Base-by-base conservation (phyloP, 2,888 invertebrate genomes). In the Synanthedon vespiformis region DNA sequence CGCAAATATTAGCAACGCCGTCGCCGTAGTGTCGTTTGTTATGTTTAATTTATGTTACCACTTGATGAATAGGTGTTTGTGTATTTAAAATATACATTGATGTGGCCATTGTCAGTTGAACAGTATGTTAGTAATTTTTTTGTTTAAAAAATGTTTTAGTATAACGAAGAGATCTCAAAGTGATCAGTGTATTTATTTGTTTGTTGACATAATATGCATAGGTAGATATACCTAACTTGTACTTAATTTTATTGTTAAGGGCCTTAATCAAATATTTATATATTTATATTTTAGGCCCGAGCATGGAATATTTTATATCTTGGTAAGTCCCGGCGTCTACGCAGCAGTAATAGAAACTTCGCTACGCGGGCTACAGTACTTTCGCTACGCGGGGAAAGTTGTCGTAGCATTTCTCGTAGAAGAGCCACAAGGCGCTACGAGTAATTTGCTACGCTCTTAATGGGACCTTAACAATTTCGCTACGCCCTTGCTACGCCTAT, bases 151-250 rank as follows among this genome's bases (percentile, higher is more conserved):
- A 75, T 70, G 63, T 68, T 66, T 82, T 84, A 84, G 81, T 75
- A 65, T 83, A 82, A 79, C 74, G 76, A 75, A 65, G 70, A 74
- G 86, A 87, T 87, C 86, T 87, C 86, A 86, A 83, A 74, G 80
- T 77, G 86, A 84, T 87, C 86, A 86, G 76, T 84, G 84, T 86
- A 83, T 85, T 83, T 82, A 80, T 82, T 22, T 79, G 72, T 80
- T 83, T 77, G 74, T 81, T 78, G 74, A 81, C 79, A 77, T 77
- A 34, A 77, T 77, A 34, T 80, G 74, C 74, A 34, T 34, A 34
- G 34, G 34, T 34, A 34, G 34, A 34, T 34, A 6, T 34, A 34
- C 34, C 34, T 34, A 34, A 34, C 34, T 34, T 73, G 84, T 86
- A 85, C 84, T 85, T 86, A 85, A 82, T 61, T 68, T 59, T 72